Conservation (phyloP, 2,113 vertebrate genomes). For the Alces alces region DNA sequence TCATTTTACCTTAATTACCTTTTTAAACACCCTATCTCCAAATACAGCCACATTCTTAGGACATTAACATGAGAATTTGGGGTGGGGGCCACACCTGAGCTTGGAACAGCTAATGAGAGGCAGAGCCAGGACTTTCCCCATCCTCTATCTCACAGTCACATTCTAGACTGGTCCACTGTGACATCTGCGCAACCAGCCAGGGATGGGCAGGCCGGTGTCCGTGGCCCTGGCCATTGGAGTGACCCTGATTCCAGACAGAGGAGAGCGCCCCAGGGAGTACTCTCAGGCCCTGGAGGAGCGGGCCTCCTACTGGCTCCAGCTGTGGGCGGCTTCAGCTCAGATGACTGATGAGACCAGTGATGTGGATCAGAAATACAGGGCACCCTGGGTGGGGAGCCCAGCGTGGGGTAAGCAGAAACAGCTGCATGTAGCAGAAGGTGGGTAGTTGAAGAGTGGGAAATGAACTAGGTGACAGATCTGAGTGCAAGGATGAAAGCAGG, state of each 20-base stretch:
- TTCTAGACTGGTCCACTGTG: background rate
- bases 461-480: background rate
- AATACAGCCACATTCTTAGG: background rate
- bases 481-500: background rate
- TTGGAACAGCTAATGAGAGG: background rate
- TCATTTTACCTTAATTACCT: background rate
- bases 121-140: background rate
- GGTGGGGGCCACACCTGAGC: too few species aligned
- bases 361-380: too few species aligned
- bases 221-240: background rate
- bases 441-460: background rate
- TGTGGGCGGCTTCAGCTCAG: background rate
- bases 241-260: background rate
- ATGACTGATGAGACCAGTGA: rapidly evolving
- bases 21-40: background rate
- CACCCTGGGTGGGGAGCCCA: background rate
- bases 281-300: background rate
- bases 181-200: background rate
- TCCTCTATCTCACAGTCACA: background rate
- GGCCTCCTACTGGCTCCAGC: background rate
- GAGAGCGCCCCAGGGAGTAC: rapidly evolving
- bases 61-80: background rate
- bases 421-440: background rate
- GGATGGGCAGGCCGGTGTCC: rapidly evolving
- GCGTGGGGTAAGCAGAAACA: background rate